Evolutionary conservation across 2,113 vertebrate genomes (phyloP).

Genomic region (Neolamprologus kungweensis): DNA sequence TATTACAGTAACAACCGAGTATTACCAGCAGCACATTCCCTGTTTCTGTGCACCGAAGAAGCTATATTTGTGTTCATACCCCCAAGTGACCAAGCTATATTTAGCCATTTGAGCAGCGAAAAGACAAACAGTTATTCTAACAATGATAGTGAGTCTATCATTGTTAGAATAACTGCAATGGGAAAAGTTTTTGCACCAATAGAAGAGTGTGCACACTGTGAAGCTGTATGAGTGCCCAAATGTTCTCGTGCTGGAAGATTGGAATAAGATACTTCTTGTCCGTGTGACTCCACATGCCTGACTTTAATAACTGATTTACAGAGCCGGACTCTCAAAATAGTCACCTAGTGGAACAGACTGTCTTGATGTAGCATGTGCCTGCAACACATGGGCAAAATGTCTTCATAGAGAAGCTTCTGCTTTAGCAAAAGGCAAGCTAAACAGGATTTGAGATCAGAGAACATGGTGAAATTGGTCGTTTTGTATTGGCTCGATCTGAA

Average conservation of each 20-base stretch:
- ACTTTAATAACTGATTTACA: conserved; percentile 39
- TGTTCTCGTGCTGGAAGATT: not conserved
- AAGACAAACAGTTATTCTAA: not conserved
- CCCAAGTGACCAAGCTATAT: not conserved
- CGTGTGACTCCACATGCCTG: conserved; percentile 7
- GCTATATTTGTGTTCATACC: conserved; percentile 3
- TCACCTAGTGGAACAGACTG: conserved; percentile 26
- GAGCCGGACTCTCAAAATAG: conserved; percentile 32
- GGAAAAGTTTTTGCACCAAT: not conserved
- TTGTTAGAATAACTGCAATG: not conserved
- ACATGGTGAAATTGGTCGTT: not conserved
- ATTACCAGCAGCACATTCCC: conserved; percentile 45
- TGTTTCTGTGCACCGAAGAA: not conserved
- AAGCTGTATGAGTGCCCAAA: not conserved
- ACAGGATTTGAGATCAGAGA: not conserved
- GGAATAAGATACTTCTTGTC: not conserved
- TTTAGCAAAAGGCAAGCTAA: not conserved
- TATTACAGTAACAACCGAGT: conserved; percentile 50
- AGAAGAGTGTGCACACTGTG: not conserved
- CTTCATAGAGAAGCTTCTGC: not conserved
- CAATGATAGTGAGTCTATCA: not conserved
- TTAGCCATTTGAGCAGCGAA: not conserved
- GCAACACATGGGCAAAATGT: not conserved
- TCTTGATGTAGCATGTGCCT: conserved; percentile 15
- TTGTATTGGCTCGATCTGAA: not conserved